These are phyloP conservation scores for Leguminivora glycinivorella DNA, from an alignment of 1,140 invertebrate species.

Conservation along the genomic window DNA sequence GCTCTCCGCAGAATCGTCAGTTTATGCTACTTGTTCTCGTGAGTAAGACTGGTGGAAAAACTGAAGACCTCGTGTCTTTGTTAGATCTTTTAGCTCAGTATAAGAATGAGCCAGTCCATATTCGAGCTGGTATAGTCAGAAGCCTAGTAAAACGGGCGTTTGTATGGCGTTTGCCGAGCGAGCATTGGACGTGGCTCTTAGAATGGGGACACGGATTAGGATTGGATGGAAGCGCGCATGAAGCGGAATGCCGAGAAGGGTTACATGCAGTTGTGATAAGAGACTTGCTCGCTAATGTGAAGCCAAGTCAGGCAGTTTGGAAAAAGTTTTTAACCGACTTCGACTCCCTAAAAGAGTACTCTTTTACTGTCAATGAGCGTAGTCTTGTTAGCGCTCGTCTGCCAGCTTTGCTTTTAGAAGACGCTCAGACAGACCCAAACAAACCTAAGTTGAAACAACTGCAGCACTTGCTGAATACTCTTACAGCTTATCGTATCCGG, in stretches of 20 bases:
- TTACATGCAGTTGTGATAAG: constrained; percentile 55
- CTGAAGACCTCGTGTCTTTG: constrained; percentile 44
- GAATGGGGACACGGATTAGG: constrained; percentile 50
- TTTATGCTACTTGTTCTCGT: constrained; percentile 61
- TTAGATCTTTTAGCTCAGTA: constrained; percentile 44
- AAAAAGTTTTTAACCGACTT: constrained; percentile 46
- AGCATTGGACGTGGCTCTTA: constrained; percentile 46
- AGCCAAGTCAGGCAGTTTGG: constrained; percentile 34
- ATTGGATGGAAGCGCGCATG: constrained; percentile 43
- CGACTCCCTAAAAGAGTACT: constrained; percentile 49
- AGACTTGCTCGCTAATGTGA: constrained; percentile 37
- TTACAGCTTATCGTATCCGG: constrained; percentile 23
- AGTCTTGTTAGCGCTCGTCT: neutral
- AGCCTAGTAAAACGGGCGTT: constrained; percentile 56
- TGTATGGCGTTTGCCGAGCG: constrained; percentile 50
- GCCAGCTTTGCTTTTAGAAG: neutral
- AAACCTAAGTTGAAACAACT: neutral
- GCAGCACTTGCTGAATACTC: neutral
- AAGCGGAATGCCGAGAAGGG: constrained; percentile 50
- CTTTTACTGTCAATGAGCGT: neutral
- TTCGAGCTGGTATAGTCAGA: constrained; percentile 54
- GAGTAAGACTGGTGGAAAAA: constrained; percentile 55
- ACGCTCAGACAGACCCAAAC: neutral
- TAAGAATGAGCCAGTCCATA: constrained; percentile 50
- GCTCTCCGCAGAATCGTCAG: constrained; percentile 47